Evolutionary conservation across 2,888 invertebrate genomes (phyloP).

Genomic region (Patella depressa): DNA sequence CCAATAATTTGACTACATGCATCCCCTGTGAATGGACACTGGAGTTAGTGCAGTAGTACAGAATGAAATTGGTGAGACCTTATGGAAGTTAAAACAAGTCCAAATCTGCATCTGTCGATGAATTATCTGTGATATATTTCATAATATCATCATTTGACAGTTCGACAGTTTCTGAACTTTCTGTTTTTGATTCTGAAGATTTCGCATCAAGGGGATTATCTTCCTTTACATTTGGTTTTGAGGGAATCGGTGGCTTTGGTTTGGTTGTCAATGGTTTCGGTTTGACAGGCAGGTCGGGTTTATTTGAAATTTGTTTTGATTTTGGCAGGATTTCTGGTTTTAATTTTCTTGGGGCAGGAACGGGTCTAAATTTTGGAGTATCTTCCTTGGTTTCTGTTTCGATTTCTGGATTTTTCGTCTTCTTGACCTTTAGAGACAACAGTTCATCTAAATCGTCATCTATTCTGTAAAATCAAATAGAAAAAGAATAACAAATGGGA

Average conservation of each 20-base stretch:
- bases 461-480: slow-evolving; percentile 33
- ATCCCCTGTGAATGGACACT: no score
- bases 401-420: slow-evolving; percentile 13
- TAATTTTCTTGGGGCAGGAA: slow-evolving; percentile 8
- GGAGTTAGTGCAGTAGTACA: no score
- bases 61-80: neutral
- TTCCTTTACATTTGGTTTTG: neutral
- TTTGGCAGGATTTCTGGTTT: slow-evolving; percentile 13
- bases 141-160: slow-evolving; percentile 46
- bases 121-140: slow-evolving; percentile 54
- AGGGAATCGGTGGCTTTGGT: slow-evolving; percentile 29
- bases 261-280: neutral
- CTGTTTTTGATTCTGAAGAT: neutral
- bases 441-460: slow-evolving; percentile 53
- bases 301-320: slow-evolving; percentile 20
- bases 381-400: neutral
- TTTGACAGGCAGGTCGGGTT: neutral
- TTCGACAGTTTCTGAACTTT: neutral
- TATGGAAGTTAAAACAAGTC: slow-evolving; percentile 48
- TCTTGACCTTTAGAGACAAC: slow-evolving; percentile 24
- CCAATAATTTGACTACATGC: no score
- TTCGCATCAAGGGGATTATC: neutral
- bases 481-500: no score
- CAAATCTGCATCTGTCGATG: slow-evolving; percentile 40
- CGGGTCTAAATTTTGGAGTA: neutral